Base-by-base conservation (phyloP, 53 echinoderm and acorn worm genomes). In the Astropecten irregularis region DNA sequence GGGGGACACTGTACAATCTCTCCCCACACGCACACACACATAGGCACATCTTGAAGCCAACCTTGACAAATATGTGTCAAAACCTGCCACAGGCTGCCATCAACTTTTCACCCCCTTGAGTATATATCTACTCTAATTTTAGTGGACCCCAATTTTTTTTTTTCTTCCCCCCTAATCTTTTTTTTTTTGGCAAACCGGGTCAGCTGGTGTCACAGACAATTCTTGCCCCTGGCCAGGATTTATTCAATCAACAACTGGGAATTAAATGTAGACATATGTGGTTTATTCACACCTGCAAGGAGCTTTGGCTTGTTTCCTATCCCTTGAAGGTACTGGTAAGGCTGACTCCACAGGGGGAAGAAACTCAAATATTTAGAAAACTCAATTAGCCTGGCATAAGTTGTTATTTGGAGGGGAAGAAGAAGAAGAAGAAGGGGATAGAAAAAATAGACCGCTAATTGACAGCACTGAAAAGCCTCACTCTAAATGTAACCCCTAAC, bases 201-300 rank as follows among this genome's bases (percentile, higher is more conserved):
- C 74, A 57, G 40, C 53, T 26, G 27, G 74, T 55, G 74, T 74
- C 55, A 56, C 38, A 38, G 73, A 22, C 74, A 56, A 18, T 55
- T 13, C 57, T 74, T 56, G 74, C 74, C 74, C 55, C 32, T 5
- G 16, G 74, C 55, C 74, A 74, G 74, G 74, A 74, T 74, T 74
- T 74, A 55, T 74, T 74, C 57, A 54, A 57, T 74, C 74, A 74
- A 57, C 57, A 57, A 74, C 36, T 57, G 25, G 36, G 74, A 74
- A 74, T 74, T 74, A 74, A 74, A 74, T 74, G 74, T 55, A 32
- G 74, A 74, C 56, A 74, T 50, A 74, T 73, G 74, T n/a, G n/a
- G 8, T 36, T 22, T 74, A 38, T 66, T 66, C 19, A 53, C 73
- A 73, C 36, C 52, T 52, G 52, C 14, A 73, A n/a, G 73, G 52